These are phyloP conservation scores for Mobula birostris DNA, from an alignment of 2,113 vertebrate genomes.

Conservation along the genomic window DNA sequence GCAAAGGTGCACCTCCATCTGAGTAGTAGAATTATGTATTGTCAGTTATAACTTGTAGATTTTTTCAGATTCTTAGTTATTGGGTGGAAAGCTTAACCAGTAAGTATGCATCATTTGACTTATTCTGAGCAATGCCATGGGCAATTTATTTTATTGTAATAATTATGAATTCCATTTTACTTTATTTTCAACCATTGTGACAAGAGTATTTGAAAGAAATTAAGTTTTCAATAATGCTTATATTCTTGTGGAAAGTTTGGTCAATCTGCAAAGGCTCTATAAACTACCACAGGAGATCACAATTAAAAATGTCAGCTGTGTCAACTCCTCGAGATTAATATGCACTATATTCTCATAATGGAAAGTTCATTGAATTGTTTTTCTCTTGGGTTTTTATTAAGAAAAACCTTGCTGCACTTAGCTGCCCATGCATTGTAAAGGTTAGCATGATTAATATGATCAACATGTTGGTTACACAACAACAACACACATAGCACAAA, in stretches of 20 bases:
- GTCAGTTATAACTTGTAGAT: background rate
- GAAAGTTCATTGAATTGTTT: background rate
- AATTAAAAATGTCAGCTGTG: background rate
- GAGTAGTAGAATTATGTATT: background rate
- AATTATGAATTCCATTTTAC: background rate
- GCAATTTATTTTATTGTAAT: background rate
- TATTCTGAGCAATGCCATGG: background rate
- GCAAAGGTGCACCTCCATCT: background rate
- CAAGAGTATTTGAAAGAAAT: background rate
- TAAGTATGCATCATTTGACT: background rate
- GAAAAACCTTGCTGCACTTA: background rate
- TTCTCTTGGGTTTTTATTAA: constrained; percentile 2
- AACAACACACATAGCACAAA: background rate
- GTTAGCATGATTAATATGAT: background rate
- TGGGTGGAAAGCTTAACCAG: background rate
- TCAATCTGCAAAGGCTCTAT: background rate
- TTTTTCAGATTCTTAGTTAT: background rate
- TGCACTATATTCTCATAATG: background rate
- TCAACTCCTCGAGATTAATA: background rate
- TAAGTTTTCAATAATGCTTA: background rate
- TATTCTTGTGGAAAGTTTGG: background rate
- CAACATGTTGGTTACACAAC: too few species aligned
- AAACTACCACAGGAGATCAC: background rate
- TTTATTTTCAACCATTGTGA: background rate
- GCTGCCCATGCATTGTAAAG: background rate